Base-by-base conservation (phyloP, 2,113 vertebrate species). In the Laticauda colubrina region DNA sequence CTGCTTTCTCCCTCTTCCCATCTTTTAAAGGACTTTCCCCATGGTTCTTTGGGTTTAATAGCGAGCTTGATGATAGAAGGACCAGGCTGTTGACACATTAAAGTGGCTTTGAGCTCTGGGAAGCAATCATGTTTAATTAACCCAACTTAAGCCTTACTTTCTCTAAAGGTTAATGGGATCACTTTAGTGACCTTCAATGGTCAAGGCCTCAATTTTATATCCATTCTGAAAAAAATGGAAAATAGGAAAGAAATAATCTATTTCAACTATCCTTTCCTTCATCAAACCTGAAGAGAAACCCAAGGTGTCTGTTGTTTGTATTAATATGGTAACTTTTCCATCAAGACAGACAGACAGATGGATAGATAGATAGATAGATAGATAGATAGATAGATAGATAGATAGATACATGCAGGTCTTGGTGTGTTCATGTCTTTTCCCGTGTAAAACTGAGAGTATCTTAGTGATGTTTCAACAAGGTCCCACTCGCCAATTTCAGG, bases 111-210 rank as follows among this genome's bases (percentile, higher is more conserved):
- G 95, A 95, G 94, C 94, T 93, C 94, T 96, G 94, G 95, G 95
- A 96, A 97, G 96, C 91, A 96, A 95, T 97, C 97, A 95, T 95
- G 95, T 94, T 96, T 96, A 97, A 96, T 97, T 97, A 97, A 97
- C 96, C 95, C 96, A 96, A 96, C 94, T 97, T 97, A 97, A 95
- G 96, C 93, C 95, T 96, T 96, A 97, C 96, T 95, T 97, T 96
- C 93, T 95, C 95, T 89, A 96, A 95, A 97, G 95, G 96, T 97
- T 97, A 97, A 97, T 97, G 96, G 94, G 96, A 96, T 91, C 56
- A 96, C 96, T 97, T 96, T 97, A 95, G 96, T 97, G 97, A 97
- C 97, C 97, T 96, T 96, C 94, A 95, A 94, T 97, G 96, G 96
- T 97, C 96, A 96, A 96, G 96, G 96, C 97, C 96, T 97, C 96